Conservation (phyloP, 92 coral and sea anemone species). For the Porites evermanni region DNA sequence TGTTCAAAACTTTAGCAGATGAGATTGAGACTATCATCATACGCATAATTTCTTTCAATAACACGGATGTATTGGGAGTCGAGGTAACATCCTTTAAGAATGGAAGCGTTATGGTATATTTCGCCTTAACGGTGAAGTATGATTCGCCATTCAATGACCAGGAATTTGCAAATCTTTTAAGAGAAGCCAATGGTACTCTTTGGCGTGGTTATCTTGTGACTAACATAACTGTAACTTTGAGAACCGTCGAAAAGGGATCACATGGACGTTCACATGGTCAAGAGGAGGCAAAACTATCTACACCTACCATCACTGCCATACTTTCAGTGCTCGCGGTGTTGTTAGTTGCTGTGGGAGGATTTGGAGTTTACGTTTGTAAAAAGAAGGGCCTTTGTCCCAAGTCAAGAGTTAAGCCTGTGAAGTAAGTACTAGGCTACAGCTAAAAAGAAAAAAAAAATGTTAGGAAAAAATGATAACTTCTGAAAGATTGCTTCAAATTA, state of each 20-base stretch:
- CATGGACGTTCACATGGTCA: background rate
- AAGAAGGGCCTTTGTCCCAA: slow-evolving; percentile 27
- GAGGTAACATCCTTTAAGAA: slow-evolving; percentile 47
- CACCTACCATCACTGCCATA: background rate
- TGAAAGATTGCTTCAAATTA: background rate
- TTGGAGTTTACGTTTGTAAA: slow-evolving; percentile 26
- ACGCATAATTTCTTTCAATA: slow-evolving; percentile 16
- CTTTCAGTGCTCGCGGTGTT: slow-evolving; percentile 5
- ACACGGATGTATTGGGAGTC: slow-evolving; percentile 15
- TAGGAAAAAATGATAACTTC: background rate
- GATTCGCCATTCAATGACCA: slow-evolving; percentile 7
- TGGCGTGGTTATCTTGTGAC: slow-evolving; percentile 57
- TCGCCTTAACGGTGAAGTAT: slow-evolving; percentile 24
- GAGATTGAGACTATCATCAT: slow-evolving; percentile 33
- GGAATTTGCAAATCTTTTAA: slow-evolving; percentile 20
- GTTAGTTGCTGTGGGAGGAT: slow-evolving; percentile 12
- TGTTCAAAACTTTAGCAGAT: slow-evolving; percentile 43
- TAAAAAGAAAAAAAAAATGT: background rate
- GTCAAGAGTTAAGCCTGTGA: slow-evolving; percentile 26
- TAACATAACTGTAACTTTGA: slow-evolving; percentile 42
- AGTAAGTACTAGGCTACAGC: slow-evolving; percentile 1
- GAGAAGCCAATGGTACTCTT: slow-evolving; percentile 28
- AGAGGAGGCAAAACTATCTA: background rate
- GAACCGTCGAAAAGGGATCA: background rate
- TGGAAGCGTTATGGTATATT: slow-evolving; percentile 58